These are phyloP conservation scores for Cynodonichthys magdalenae DNA, from an alignment of 2,797 vertebrate species.

Conservation along the genomic window DNA sequence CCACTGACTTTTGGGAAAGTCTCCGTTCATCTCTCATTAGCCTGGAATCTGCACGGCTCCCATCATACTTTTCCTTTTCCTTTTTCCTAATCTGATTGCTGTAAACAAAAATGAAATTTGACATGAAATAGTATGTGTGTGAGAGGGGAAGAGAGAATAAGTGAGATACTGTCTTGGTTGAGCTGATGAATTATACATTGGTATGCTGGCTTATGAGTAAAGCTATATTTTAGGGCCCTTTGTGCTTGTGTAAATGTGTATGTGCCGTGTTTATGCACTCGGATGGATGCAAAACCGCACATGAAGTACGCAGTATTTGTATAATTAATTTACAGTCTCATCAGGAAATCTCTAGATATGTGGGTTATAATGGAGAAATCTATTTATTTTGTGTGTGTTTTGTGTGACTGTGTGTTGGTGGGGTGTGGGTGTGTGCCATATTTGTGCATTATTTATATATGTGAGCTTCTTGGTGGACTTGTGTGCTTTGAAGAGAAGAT, in stretches of 20 bases:
- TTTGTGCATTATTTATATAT: slow-evolving; percentile 66
- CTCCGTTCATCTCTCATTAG: slow-evolving; percentile 53
- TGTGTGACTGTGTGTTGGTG: slow-evolving; percentile 12
- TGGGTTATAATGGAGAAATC: slow-evolving; percentile 2
- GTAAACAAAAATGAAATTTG: slow-evolving; percentile 66
- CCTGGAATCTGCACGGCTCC: slow-evolving; percentile 30
- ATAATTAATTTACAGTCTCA: slow-evolving; percentile 23
- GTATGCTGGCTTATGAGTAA: slow-evolving; percentile 46
- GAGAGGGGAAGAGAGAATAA: slow-evolving; percentile 9
- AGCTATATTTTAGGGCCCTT: slow-evolving; percentile 49
- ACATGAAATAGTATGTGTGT: slow-evolving; percentile 46
- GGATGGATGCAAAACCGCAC: slow-evolving; percentile 3
- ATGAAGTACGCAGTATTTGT: slow-evolving; percentile 14
- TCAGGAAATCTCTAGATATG: slow-evolving; percentile 8
- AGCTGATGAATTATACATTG: slow-evolving; percentile 67
- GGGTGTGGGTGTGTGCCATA: slow-evolving; percentile 21
- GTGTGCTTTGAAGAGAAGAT: slow-evolving; percentile 74
- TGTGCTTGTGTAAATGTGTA: slow-evolving; percentile 14
- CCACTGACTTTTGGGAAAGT: slow-evolving; percentile 42
- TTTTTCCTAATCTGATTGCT: slow-evolving; percentile 58
- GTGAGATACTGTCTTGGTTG: slow-evolving; percentile 53
- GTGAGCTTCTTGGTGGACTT: slow-evolving; percentile 64
- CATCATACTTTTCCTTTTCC: slow-evolving; percentile 50
- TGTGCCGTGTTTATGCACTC: slow-evolving; percentile 6
- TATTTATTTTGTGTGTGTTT: slow-evolving; percentile 18